phyloP scores from a whole-genome alignment of 2,797 vertebrate species.

The Psittacula echo region DNA sequence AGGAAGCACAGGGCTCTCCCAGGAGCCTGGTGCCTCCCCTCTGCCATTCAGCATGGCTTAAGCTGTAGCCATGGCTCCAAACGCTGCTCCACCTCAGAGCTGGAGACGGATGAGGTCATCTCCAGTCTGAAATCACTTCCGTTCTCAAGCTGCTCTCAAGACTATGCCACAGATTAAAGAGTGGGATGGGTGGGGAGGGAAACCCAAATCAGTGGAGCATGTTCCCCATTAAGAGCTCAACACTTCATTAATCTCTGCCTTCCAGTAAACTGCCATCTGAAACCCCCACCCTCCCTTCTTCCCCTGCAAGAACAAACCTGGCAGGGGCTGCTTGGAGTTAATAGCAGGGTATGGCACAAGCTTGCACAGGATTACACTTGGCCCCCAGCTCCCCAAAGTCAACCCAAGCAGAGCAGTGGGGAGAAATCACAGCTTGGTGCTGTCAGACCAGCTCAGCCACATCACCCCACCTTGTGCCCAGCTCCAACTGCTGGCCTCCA shows the following conservation, averaged over 20 bases:
- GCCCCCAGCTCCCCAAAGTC: neutral
- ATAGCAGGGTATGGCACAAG: neutral
- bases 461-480: neutral
- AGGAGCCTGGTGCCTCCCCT: neutral
- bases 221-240: constrained; percentile 31
- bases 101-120: constrained; percentile 56
- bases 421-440: neutral
- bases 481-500: neutral
- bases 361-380: fast-evolving
- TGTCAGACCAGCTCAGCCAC: neutral
- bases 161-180: constrained; percentile 15
- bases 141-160: constrained; percentile 23
- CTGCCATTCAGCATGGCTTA: fast-evolving
- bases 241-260: constrained; percentile 50
- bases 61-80: neutral
- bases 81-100: constrained; percentile 22
- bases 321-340: neutral
- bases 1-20: neutral
- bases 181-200: constrained; percentile 29
- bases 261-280: neutral
- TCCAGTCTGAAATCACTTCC: constrained; percentile 61
- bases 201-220: constrained; percentile 20
- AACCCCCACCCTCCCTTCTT: neutral
- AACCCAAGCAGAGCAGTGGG: neutral
- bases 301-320: neutral